These are phyloP conservation scores for Ichneumoninae sp. DNA, from an alignment of 2,888 invertebrate species.

Conservation along the genomic window DNA sequence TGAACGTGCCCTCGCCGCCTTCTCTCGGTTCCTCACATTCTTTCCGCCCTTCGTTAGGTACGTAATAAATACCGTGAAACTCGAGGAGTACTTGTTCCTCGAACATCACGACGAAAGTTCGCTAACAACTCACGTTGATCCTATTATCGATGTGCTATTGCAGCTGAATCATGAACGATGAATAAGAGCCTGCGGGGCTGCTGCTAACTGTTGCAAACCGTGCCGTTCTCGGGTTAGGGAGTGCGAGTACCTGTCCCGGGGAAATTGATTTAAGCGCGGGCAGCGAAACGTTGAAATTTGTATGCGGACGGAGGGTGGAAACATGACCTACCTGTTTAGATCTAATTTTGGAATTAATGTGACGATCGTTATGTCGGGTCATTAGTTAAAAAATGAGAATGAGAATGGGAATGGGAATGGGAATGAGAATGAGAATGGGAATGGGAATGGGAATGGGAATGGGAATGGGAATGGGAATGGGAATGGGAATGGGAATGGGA, in stretches of 20 bases:
- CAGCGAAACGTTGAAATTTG: slow-evolving; percentile 52
- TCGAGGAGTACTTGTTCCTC: neutral
- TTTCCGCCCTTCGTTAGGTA: neutral
- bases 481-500: too few species aligned
- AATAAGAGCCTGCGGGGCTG: slow-evolving; percentile 18
- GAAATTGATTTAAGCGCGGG: slow-evolving; percentile 57
- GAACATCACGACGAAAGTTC: neutral
- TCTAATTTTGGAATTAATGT: neutral
- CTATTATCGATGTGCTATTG: neutral
- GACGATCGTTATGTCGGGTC: neutral
- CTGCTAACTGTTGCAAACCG: slow-evolving; percentile 59
- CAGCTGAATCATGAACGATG: slow-evolving; percentile 7
- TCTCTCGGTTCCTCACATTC: neutral
- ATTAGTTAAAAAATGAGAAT: neutral
- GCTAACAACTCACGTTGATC: neutral
- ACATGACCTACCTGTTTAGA: slow-evolving; percentile 35
- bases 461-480: neutral
- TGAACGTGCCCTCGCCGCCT: slow-evolving; percentile 69
- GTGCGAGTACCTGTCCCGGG: slow-evolving; percentile 48
- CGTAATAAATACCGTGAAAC: neutral
- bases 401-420: too few species aligned
- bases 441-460: too few species aligned
- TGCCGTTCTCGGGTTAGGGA: slow-evolving; percentile 40
- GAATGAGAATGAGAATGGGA: too few species aligned
- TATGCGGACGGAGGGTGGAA: slow-evolving; percentile 13